phyloP scores from a whole-genome alignment of 1,140 invertebrate species.

The Megathymus violae region DNA sequence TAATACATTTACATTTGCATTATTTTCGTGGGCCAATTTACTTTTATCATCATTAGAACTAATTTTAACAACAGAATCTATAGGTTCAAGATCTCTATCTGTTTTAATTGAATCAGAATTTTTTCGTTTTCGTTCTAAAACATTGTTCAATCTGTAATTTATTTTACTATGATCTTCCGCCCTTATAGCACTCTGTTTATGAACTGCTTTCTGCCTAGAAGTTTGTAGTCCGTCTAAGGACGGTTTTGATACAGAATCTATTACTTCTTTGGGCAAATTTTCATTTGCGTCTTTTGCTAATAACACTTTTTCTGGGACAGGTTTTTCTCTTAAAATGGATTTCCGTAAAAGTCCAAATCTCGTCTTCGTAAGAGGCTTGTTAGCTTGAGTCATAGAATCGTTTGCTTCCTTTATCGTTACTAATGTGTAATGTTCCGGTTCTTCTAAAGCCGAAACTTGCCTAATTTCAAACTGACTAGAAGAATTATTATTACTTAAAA shows the following conservation, averaged over 20 bases:
- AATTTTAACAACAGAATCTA: background rate
- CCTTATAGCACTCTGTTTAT: no score
- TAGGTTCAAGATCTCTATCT: no score
- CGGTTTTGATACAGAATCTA: background rate
- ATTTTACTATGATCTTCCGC: no score
- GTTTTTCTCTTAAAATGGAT: constrained; percentile 1
- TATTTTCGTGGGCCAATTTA: constrained; percentile 13
- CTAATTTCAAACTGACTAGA: background rate
- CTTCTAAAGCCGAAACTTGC: background rate
- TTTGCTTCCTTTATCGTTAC: constrained; percentile 17
- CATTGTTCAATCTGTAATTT: no score
- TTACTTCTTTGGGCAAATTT: background rate
- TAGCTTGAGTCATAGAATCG: background rate
- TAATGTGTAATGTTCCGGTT: constrained; percentile 11
- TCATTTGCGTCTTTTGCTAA: background rate
- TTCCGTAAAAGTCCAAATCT: constrained; percentile 13
- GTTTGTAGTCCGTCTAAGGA: no score
- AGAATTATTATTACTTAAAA: background rate
- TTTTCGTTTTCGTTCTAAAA: no score
- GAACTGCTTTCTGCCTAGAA: no score
- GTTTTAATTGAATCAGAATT: background rate
- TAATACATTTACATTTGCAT: constrained; percentile 39
- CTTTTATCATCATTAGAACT: no score
- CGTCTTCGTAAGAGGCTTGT: constrained; percentile 4
- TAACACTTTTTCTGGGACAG: background rate